Evolutionary conservation across 2,797 vertebrate genomes (phyloP), one percentile per base, ranked within the genome.

Genomic region (Malacoctenus gilli): DNA sequence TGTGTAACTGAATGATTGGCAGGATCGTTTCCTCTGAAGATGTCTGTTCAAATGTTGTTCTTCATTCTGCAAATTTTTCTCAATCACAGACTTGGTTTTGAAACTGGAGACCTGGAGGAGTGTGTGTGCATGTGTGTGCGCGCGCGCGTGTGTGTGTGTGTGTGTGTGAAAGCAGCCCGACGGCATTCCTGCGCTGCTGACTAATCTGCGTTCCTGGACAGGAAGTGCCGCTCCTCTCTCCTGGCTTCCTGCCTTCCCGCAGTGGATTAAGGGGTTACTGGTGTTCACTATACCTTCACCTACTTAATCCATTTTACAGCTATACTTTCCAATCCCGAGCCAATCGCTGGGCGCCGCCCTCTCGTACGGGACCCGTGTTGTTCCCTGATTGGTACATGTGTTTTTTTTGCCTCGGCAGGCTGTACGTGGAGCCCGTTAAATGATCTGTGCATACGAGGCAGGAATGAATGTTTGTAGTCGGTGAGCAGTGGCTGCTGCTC

Each of bases 221-320:
- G 78, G 58, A 84, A 83, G 59, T 61, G 19, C 13, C 22, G n/a
- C 41, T 18, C 30, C 36, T 49, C 37, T 44, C 18, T 5, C 30
- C 66, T 68, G 56, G 38, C 69, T 68, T 74, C 70, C 73, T 81
- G 59, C 57, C 65, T 40, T 47, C 48, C 28, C 23, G 28, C 5
- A 9, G 49, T 69, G 77, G 82, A 85, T 87, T 85, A 85, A 79
- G 71, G 78, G 77, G 80, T 85, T 81, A 86, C 73, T 80, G 56
- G 16, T 80, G 79, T 79, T 70, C 73, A 77, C 63, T 65, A 58
- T 35, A 60, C 60, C 79, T 44, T 72, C 70, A 51, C 51, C 40
- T 58, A 51, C 58, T 60, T 86, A 89, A 86, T 85, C 81, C 68
- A 68, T 48, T 79, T 77, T 67, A 23, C 66, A 66, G 76, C 68